Percentiles rank a stretch among this genome's conserved stretches.
Evolutionary conservation across 2,888 invertebrate genomes (phyloP).

Genomic region (Petrophora chlorosata): DNA sequence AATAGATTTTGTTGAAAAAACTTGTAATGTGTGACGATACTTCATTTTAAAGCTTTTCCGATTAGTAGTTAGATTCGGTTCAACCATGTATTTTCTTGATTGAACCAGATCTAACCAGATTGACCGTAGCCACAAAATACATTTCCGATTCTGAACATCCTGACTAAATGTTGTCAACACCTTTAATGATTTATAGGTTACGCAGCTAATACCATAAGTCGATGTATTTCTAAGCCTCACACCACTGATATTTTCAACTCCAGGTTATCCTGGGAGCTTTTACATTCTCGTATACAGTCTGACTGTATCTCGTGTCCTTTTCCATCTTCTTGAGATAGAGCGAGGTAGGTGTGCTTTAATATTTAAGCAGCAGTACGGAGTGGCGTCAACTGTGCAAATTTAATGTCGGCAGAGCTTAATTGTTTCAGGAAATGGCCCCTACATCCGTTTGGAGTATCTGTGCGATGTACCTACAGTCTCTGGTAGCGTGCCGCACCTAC

Average conservation of each 20-base stretch:
- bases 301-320: conserved; percentile 18
- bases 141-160: too few relatives aligned
- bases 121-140: too few relatives aligned
- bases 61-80: too few relatives aligned
- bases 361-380: conserved; percentile 42
- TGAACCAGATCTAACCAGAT: too few relatives aligned
- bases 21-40: too few relatives aligned
- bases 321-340: conserved; percentile 28
- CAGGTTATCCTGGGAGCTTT: conserved; percentile 17
- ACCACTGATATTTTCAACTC: conserved; percentile 5
- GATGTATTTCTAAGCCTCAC: neutral
- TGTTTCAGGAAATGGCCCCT: conserved; percentile 50
- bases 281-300: conserved; percentile 13
- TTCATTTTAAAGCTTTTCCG: too few relatives aligned
- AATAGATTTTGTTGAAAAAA: too few relatives aligned
- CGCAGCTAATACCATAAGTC: neutral
- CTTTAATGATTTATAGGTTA: too few relatives aligned
- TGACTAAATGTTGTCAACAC: too few relatives aligned
- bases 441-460: conserved; percentile 17
- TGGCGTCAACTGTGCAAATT: conserved; percentile 48
- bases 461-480: neutral
- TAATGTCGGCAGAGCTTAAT: conserved; percentile 52
- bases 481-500: neutral
- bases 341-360: conserved; percentile 39
- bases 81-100: too few relatives aligned